Evolutionary conservation across 2,797 vertebrate species (phyloP).

Genomic region (Sebastes umbrosus): DNA sequence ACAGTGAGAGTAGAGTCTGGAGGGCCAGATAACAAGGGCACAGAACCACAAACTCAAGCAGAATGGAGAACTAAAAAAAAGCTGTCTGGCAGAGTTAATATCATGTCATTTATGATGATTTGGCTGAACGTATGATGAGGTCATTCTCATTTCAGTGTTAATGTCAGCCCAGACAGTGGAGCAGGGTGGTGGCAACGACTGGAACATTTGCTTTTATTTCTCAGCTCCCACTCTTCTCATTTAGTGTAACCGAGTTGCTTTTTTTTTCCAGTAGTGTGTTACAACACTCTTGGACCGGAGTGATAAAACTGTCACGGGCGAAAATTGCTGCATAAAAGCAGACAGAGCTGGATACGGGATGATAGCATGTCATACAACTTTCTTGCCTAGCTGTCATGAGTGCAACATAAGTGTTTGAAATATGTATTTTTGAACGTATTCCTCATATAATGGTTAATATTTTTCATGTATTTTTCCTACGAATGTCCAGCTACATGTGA

Average conservation of each 20-base stretch:
- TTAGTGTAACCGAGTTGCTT: conserved; percentile 9
- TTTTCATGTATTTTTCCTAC: no score
- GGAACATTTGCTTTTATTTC: conserved; percentile 51
- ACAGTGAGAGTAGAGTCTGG: conserved; percentile 68
- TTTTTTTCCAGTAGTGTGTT: conserved; percentile 18
- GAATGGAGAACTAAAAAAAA: conserved; percentile 62
- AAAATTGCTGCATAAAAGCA: conserved; percentile 10
- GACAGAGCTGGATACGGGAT: background rate
- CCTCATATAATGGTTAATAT: no score
- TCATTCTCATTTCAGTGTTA: conserved; percentile 67
- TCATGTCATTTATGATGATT: conserved; percentile 70
- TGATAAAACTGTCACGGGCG: conserved; percentile 20
- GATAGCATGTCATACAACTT: background rate
- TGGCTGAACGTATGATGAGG: conserved; percentile 67
- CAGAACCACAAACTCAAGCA: conserved; percentile 65
- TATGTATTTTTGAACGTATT: background rate
- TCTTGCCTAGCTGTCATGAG: background rate
- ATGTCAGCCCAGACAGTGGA: conserved; percentile 51
- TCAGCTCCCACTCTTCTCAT: conserved; percentile 39
- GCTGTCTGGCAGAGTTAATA: conserved; percentile 64
- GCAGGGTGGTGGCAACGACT: conserved; percentile 28
- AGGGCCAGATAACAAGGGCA: conserved; percentile 77
- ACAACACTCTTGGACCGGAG: conserved; percentile 15
- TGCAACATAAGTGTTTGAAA: background rate
- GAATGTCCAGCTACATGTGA: no score